Percentiles rank a stretch among this genome's conserved stretches.
phyloP scores from a whole-genome alignment of 2,797 vertebrate species.

The Acomys russatus region DNA sequence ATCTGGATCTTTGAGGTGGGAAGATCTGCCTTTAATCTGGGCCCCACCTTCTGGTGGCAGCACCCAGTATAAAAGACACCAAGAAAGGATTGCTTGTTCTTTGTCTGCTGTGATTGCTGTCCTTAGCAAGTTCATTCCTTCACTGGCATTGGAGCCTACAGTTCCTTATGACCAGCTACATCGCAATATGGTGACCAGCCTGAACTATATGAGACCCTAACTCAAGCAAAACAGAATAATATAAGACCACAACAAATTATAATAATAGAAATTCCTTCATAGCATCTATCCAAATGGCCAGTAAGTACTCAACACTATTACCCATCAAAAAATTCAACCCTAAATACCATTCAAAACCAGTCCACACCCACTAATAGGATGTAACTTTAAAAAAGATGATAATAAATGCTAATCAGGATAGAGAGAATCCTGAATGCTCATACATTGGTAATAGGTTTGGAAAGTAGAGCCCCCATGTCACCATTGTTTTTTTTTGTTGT shows the following conservation, averaged over 20 bases:
- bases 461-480: background rate
- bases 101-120: background rate
- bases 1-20: background rate
- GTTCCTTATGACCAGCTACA: background rate
- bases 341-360: slow-evolving; percentile 4
- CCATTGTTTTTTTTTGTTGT: background rate
- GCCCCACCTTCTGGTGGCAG: background rate
- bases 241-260: background rate
- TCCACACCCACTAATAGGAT: background rate
- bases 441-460: background rate
- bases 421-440: background rate
- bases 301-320: slow-evolving; percentile 21
- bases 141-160: background rate
- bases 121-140: background rate
- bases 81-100: background rate
- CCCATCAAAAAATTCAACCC: background rate
- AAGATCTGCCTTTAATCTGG: background rate
- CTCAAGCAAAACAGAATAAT: background rate
- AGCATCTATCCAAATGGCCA: background rate
- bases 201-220: background rate
- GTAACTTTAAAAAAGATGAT: background rate
- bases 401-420: background rate
- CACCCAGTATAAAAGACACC: background rate
- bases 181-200: background rate
- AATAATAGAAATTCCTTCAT: background rate